These are phyloP conservation scores for Muschampia plurimacula DNA, from an alignment of 2,888 invertebrate genomes.

Conservation along the genomic window DNA sequence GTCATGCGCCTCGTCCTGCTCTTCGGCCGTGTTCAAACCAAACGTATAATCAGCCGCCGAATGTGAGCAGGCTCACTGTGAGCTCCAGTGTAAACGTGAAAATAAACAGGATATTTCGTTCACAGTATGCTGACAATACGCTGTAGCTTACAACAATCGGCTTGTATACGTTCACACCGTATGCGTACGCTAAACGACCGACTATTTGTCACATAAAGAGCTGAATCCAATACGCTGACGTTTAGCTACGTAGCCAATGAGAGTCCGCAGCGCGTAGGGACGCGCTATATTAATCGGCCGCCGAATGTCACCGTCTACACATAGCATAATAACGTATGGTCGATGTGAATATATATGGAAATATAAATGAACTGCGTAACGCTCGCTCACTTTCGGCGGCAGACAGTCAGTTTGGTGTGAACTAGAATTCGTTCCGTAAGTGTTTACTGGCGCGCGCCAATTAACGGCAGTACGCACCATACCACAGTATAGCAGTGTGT, in stretches of 20 bases:
- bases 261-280: not conserved
- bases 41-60: not conserved
- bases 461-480: too few species aligned
- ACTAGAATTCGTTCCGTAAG: too few species aligned
- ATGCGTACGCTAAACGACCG: not conserved
- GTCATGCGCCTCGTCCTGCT: too few species aligned
- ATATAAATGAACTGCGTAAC: not conserved
- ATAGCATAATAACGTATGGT: not conserved
- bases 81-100: constrained; percentile 1
- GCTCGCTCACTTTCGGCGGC: not conserved
- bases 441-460: too few species aligned
- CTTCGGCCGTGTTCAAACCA: too few species aligned
- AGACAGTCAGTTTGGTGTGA: too few species aligned
- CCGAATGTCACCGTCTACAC: not conserved
- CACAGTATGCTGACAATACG: constrained; percentile 7
- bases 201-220: not conserved
- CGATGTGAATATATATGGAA: not conserved
- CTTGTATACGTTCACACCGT: not conserved
- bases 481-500: too few species aligned
- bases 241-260: not conserved
- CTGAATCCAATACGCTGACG: not conserved
- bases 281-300: not conserved
- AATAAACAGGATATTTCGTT: constrained; percentile 6
- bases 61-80: constrained; percentile 7
- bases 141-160: not conserved